Base-by-base conservation (phyloP, 2,888 invertebrate species). In the Geotrupes spiniger region DNA sequence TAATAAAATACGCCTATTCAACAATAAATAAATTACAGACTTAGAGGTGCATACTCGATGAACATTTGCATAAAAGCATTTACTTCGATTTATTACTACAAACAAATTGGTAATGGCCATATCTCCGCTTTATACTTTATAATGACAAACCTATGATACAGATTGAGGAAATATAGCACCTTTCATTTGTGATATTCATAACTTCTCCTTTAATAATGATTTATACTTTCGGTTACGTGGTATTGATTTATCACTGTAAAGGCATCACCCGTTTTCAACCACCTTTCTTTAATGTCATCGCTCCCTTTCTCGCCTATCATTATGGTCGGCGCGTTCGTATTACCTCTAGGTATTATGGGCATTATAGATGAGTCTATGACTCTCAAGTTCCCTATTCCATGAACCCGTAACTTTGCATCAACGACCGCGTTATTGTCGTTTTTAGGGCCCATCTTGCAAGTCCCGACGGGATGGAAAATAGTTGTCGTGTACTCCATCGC, bases 351-450 rank as follows among this genome's bases (percentile, higher is more conserved):
- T 53, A 83, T 79, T 15, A 71, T 67, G 1, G 84, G 84, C 83
- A 84, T 84, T 12, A 84, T 78, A 0, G 84, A 84, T 0, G 83
- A 77, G 63, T 87, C 87, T 9, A 84, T 76, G 0, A 87, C 86
- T 60, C 87, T 74, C 21, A 87, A 66, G 12, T 77, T 76, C 26
- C 74, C 69, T 3, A 87, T 75, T 1, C 85, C 85, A 60, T 84
- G 77, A 0, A 85, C 84, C 56, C 72, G 74, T 33, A 87, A 69
- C 57, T 77, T 74, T 1, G 80, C 77, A 65, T 85, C 82, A 0
- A 87, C 86, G 0, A 87, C 86, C 0, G 85, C 82, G 1, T 73
- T 71, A 2, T 67, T 68, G 60, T 85, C 85, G 66, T 74, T 73
- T 31, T 71, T 71, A 0, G 84, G 84, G 2, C 84, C 85, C 85